Evolutionary conservation across 2,797 vertebrate species (phyloP).

Genomic region (Phoebastria nigripes): DNA sequence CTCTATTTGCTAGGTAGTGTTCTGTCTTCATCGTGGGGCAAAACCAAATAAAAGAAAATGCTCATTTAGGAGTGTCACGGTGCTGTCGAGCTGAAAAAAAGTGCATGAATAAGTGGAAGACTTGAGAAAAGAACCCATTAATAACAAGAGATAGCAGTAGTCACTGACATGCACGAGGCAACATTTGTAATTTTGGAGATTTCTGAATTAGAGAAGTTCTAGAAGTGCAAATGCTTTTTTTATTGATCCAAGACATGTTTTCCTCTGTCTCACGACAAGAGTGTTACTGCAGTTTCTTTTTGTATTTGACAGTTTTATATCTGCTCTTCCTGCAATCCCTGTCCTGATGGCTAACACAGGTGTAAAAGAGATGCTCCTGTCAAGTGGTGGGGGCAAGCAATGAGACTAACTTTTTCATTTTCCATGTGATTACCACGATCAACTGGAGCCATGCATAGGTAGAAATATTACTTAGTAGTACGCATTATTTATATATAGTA

Average conservation of each 20-base stretch:
- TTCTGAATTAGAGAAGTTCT: not conserved
- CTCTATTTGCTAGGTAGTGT: too few relatives aligned
- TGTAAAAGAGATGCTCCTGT: not conserved
- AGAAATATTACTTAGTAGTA: not conserved
- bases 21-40: rapidly evolving
- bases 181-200: not conserved
- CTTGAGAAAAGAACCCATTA: not conserved
- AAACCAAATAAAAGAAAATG: not conserved
- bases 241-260: not conserved
- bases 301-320: not conserved
- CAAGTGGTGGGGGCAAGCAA: not conserved
- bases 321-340: not conserved
- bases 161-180: not conserved
- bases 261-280: not conserved
- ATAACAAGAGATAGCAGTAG: not conserved
- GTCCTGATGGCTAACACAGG: not conserved
- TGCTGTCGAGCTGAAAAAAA: not conserved
- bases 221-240: not conserved
- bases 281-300: not conserved
- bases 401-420: rapidly evolving
- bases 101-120: not conserved
- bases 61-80: not conserved
- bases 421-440: not conserved
- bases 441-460: not conserved
- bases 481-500: not conserved